Evolutionary conservation across 2,888 invertebrate species (phyloP).

Genomic region (Drosophila austrosaltans): DNA sequence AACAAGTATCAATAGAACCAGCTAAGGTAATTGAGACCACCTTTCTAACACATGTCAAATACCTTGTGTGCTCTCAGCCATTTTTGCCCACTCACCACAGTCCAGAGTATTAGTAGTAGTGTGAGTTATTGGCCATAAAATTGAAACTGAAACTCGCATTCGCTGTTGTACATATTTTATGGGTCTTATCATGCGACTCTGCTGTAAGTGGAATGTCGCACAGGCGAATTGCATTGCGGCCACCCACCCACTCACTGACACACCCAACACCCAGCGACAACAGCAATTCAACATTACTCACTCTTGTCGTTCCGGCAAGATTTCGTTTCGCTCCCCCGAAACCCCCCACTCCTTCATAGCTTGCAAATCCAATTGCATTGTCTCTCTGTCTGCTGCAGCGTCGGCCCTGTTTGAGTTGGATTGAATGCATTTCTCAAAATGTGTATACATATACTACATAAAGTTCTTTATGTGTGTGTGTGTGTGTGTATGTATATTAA

Average conservation of each 20-base stretch:
- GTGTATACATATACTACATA: slow-evolving; percentile 22
- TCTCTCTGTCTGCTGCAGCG: background rate
- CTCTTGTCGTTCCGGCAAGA: slow-evolving; percentile 21
- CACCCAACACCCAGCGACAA: slow-evolving; percentile 30
- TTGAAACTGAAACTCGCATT: slow-evolving; percentile 33
- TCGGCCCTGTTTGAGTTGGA: slow-evolving; percentile 16
- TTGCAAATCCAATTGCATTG: slow-evolving; percentile 33
- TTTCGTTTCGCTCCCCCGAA: background rate
- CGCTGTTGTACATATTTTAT: slow-evolving; percentile 33
- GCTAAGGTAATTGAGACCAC: slow-evolving; percentile 45
- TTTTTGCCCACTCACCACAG: slow-evolving; percentile 25
- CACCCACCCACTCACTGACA: slow-evolving; percentile 27
- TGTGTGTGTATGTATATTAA: slow-evolving; percentile 24
- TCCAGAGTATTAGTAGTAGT: slow-evolving; percentile 31
- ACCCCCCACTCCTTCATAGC: slow-evolving; percentile 1
- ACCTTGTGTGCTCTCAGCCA: slow-evolving; percentile 20
- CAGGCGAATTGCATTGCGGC: slow-evolving; percentile 37
- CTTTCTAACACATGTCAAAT: slow-evolving; percentile 45
- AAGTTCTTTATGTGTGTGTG: slow-evolving; percentile 15
- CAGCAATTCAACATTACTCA: slow-evolving; percentile 37
- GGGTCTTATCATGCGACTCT: slow-evolving; percentile 46
- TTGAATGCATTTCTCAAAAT: slow-evolving; percentile 29
- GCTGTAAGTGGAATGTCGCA: slow-evolving; percentile 43
- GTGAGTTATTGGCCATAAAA: slow-evolving; percentile 44
- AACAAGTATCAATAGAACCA: slow-evolving; percentile 41